phyloP scores from a whole-genome alignment of 2,113 vertebrate species.

The Raphicerus campestris region DNA sequence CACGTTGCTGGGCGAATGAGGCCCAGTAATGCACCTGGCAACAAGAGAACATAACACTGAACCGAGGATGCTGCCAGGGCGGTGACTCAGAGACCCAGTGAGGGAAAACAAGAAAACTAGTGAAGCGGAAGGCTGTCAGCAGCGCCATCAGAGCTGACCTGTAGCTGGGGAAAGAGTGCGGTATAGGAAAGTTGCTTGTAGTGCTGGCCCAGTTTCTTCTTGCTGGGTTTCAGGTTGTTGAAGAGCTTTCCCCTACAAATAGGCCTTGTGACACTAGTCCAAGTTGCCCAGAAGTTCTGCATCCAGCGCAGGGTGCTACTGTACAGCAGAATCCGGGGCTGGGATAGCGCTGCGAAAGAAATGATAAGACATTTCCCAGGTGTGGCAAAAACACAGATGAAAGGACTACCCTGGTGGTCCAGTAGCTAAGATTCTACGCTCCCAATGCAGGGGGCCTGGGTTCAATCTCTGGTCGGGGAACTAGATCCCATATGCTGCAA shows the following conservation, averaged over 20 bases:
- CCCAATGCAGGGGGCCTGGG: background rate
- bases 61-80: background rate
- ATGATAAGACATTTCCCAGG: background rate
- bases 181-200: constrained; percentile 97
- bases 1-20: constrained; percentile 97
- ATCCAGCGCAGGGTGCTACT: constrained; percentile 99
- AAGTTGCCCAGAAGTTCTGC: constrained; percentile 99
- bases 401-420: background rate
- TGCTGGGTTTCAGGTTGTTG: constrained; percentile 90
- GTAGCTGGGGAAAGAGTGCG: constrained; percentile 91
- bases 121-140: background rate
- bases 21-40: constrained; percentile 97
- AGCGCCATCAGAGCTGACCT: constrained; percentile 79
- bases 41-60: background rate
- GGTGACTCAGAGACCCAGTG: background rate
- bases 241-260: constrained; percentile 98
- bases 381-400: background rate
- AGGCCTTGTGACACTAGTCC: constrained; percentile 94
- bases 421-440: background rate
- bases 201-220: constrained; percentile 97
- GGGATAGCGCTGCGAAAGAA: constrained; percentile 82
- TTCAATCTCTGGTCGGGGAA: background rate
- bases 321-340: constrained; percentile 95
- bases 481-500: background rate
- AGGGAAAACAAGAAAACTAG: background rate